phyloP scores from a whole-genome alignment of 2,113 vertebrate genomes.

The Maccullochella peelii region DNA sequence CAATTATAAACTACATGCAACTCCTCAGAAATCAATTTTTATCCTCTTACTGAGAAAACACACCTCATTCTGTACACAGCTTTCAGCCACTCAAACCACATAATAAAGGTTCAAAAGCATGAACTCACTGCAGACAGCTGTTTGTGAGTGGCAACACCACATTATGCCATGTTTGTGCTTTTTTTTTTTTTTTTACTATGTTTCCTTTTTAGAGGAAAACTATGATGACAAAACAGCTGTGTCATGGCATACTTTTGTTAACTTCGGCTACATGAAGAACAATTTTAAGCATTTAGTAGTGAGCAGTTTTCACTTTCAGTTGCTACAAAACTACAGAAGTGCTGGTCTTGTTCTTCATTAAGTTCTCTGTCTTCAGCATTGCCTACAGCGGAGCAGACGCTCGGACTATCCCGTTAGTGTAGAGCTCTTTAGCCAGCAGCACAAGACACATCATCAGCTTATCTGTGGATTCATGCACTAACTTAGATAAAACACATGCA shows the following conservation, averaged over 20 bases:
- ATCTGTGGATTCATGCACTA: constrained; percentile 55
- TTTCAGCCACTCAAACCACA: neutral
- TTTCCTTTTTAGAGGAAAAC: neutral
- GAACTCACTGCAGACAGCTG: neutral
- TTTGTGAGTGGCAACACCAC: neutral
- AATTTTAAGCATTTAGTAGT: neutral
- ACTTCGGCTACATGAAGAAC: neutral
- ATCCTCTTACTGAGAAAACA: neutral
- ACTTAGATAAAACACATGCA: constrained; percentile 22
- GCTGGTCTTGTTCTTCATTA: neutral
- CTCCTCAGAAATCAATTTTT: too few species aligned
- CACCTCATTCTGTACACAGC: neutral
- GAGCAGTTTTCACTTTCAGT: neutral
- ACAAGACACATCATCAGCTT: constrained; percentile 11
- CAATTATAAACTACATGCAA: neutral
- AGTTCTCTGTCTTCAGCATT: neutral
- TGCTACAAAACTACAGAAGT: neutral
- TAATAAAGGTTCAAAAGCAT: neutral
- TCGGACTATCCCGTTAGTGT: neutral
- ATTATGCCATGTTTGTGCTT: neutral
- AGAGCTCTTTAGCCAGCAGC: constrained; percentile 21
- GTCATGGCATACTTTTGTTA: neutral
- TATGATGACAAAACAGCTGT: neutral
- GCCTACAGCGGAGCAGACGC: neutral
- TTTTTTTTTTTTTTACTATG: neutral